Conservation (phyloP, 2,888 invertebrate species). For the Zaprionus bogoriensis region DNA sequence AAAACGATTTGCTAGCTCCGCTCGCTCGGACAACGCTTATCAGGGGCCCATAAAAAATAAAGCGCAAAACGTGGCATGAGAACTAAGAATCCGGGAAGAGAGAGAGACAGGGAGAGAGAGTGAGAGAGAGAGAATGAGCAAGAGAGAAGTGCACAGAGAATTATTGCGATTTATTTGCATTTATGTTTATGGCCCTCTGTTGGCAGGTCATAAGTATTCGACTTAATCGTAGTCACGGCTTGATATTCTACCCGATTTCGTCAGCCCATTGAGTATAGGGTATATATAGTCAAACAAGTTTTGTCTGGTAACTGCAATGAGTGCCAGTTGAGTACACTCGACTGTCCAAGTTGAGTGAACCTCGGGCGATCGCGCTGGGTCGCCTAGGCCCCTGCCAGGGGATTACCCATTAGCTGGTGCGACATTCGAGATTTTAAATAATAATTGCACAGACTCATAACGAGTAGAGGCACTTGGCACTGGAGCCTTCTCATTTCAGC, state of each 20-base stretch:
- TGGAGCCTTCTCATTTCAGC: no score
- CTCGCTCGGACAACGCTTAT: neutral
- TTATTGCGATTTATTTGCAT: neutral
- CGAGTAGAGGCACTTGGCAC: no score
- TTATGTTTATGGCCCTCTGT: neutral
- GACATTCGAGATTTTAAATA: no score
- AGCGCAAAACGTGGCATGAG: neutral
- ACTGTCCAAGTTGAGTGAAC: constrained; percentile 8
- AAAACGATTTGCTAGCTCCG: neutral
- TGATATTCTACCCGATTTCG: neutral
- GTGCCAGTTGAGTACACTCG: neutral
- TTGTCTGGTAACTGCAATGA: constrained; percentile 6
- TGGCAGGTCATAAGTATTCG: no score
- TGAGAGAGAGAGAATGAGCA: neutral
- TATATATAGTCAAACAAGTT: neutral
- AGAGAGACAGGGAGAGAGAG: neutral
- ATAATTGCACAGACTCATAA: no score
- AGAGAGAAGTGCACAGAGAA: no score
- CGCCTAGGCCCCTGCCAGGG: no score
- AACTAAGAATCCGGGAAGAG: neutral
- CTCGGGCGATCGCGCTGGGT: no score
- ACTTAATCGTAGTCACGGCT: no score
- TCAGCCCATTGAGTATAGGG: neutral
- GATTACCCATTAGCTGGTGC: no score
- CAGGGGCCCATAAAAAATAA: neutral